phyloP scores from a whole-genome alignment of 1,140 invertebrate species.

The Dermatophagoides farinae region DNA sequence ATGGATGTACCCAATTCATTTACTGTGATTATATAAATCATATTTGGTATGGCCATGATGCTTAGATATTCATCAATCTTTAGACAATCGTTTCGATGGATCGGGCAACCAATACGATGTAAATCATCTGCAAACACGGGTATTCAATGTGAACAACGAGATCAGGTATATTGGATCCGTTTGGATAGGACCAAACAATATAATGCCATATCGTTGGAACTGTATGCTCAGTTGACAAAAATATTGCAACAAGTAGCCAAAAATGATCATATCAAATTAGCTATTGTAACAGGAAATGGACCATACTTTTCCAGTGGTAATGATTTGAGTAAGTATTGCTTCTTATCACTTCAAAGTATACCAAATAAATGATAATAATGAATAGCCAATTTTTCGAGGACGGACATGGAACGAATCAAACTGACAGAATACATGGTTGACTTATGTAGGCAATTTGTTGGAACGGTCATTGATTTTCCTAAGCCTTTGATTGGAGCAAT shows the following conservation, averaged over 20 bases:
- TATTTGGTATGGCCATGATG: too few relatives aligned
- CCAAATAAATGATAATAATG: not conserved
- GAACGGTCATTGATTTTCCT: constrained; percentile 59
- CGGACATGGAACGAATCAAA: not conserved
- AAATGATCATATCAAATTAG: constrained; percentile 35
- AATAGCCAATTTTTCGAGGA: not conserved
- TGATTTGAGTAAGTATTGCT: constrained; percentile 39
- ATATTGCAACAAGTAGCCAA: constrained; percentile 42
- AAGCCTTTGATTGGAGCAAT: constrained; percentile 70
- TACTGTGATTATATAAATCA: too few relatives aligned
- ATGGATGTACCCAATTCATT: too few relatives aligned
- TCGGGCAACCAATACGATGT: not conserved
- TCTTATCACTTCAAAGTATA: not conserved
- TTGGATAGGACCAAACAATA: constrained; percentile 49
- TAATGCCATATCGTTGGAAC: constrained; percentile 28
- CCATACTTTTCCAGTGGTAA: constrained; percentile 69
- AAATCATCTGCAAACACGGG: not conserved
- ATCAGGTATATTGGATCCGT: constrained; percentile 28
- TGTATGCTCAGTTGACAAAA: constrained; percentile 42
- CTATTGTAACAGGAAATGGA: constrained; percentile 46
- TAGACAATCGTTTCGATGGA: too few relatives aligned
- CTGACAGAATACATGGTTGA: not conserved
- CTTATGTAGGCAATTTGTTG: constrained; percentile 37
- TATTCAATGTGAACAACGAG: not conserved
- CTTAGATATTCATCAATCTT: too few relatives aligned